Conservation (phyloP, 2,113 vertebrate species). For the Grantiella picta region DNA sequence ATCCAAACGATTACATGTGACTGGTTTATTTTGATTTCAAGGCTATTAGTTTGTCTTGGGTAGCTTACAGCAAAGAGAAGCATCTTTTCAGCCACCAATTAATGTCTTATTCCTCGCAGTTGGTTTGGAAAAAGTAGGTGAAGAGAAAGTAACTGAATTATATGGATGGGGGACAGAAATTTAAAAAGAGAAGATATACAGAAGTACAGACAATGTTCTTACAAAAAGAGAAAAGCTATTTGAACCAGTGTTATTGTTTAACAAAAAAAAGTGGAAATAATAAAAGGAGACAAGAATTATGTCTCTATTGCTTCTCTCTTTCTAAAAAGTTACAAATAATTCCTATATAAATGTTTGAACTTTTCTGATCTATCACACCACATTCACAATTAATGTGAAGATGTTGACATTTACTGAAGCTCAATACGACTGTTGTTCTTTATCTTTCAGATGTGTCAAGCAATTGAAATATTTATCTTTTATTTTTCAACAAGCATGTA, state of each 20-base stretch:
- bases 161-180: background rate
- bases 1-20: background rate
- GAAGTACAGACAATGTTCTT: background rate
- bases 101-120: background rate
- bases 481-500: background rate
- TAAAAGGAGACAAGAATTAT: background rate
- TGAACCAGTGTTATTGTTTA: background rate
- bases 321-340: background rate
- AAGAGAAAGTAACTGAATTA: background rate
- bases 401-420: background rate
- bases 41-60: background rate
- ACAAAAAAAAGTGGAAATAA: background rate
- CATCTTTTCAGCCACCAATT: background rate
- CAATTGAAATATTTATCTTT: background rate
- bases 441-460: background rate
- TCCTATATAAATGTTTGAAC: background rate
- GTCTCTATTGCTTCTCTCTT: background rate
- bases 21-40: background rate
- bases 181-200: background rate
- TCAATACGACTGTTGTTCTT: background rate
- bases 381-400: background rate
- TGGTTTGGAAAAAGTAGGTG: background rate
- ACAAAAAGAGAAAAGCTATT: background rate
- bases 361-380: background rate
- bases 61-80: background rate